These are phyloP conservation scores for Melipona bicolor DNA, from an alignment of 2,888 invertebrate species.

Conservation along the genomic window DNA sequence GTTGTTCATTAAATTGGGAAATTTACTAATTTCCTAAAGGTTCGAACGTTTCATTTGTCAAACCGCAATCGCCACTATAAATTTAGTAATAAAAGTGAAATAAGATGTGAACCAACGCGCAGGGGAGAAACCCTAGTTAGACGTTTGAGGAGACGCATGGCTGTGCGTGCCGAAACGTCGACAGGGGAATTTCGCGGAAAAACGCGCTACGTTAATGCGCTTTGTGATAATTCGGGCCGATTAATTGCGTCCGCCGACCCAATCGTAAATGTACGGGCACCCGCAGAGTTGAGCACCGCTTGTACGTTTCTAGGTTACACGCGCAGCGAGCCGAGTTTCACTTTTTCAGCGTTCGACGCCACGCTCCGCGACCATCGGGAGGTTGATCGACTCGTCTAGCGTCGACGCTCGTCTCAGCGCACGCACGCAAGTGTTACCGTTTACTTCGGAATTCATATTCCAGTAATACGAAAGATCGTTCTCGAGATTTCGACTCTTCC, in stretches of 20 bases:
- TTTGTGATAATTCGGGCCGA: constrained; percentile 35
- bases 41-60: not conserved
- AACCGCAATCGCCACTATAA: not conserved
- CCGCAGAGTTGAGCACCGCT: constrained; percentile 82
- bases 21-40: not conserved
- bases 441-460: constrained; percentile 33
- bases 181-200: constrained; percentile 2
- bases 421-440: constrained; percentile 37
- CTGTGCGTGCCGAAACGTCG: not conserved
- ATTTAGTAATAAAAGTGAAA: constrained; percentile 10
- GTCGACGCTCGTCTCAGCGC: constrained; percentile 53
- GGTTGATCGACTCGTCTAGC: constrained; percentile 75
- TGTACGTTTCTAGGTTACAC: constrained; percentile 84
- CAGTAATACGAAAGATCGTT: constrained; percentile 35
- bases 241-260: constrained; percentile 45
- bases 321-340: constrained; percentile 84
- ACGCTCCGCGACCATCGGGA: constrained; percentile 77
- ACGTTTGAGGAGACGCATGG: constrained; percentile 16
- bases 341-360: constrained; percentile 83
- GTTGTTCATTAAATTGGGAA: not conserved
- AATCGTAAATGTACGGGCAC: constrained; percentile 63
- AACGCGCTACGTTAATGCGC: not conserved
- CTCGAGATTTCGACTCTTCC: constrained; percentile 5
- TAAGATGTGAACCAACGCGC: not conserved
- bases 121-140: constrained; percentile 31